Percentiles rank a stretch among this genome's conserved stretches.
phyloP scores from a whole-genome alignment of 1,140 invertebrate species.

The Mesaphorura yosii region DNA sequence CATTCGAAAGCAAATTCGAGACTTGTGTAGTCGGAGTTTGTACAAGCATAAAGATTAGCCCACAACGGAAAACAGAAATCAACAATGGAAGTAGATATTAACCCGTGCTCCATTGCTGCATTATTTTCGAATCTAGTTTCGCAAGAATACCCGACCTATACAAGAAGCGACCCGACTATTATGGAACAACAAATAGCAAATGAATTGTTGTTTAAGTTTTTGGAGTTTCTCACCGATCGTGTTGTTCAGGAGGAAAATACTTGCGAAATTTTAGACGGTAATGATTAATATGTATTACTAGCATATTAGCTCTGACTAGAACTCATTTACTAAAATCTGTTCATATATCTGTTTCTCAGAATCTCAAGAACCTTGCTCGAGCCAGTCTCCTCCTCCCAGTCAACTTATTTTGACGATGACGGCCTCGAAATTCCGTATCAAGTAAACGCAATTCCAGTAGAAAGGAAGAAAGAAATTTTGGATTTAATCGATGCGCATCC shows the following conservation, averaged over 20 bases:
- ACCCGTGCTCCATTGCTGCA: too few species aligned
- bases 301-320: background rate
- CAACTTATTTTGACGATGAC: background rate
- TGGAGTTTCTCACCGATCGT: background rate
- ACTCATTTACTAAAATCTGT: background rate
- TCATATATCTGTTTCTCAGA: background rate
- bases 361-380: background rate
- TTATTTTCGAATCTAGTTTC: too few species aligned
- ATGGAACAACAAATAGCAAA: too few species aligned
- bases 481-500: constrained; percentile 3
- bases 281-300: background rate
- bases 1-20: too few species aligned
- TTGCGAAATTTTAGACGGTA: background rate
- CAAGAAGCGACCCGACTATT: too few species aligned
- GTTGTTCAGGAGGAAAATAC: background rate
- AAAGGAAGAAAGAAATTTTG: constrained; percentile 8
- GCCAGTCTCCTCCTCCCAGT: background rate
- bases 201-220: too few species aligned
- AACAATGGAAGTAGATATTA: too few species aligned
- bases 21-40: too few species aligned
- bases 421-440: background rate
- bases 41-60: too few species aligned
- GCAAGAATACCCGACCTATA: too few species aligned
- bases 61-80: too few species aligned
- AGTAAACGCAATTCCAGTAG: background rate